Evolutionary conservation across 2,797 vertebrate genomes (phyloP).

Genomic region (Pseudopleuronectes americanus): DNA sequence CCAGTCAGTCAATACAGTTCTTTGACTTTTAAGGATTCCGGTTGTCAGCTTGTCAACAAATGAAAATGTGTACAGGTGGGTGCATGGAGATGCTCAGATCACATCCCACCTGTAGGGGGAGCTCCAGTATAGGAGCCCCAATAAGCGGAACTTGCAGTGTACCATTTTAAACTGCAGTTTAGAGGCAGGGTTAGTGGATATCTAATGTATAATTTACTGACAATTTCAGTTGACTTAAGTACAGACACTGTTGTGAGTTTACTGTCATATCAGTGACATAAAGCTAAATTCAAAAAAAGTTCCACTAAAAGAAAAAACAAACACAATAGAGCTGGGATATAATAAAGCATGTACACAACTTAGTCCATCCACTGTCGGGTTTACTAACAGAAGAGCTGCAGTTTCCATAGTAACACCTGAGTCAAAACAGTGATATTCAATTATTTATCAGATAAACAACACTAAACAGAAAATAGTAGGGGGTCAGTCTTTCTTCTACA

Average conservation of each 20-base stretch:
- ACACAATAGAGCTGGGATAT: neutral
- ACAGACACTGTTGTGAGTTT: neutral
- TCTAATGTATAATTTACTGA: neutral
- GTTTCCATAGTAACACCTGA: conserved; percentile 17
- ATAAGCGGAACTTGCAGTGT: too few species aligned
- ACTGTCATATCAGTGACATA: neutral
- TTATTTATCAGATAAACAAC: neutral
- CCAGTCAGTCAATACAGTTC: too few species aligned
- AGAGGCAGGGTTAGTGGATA: too few species aligned
- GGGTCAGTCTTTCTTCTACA: neutral
- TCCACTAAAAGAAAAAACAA: neutral
- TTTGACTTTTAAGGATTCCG: too few species aligned
- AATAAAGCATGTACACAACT: neutral
- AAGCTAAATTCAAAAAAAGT: neutral
- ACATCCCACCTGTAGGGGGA: too few species aligned
- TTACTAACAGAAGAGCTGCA: neutral
- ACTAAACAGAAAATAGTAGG: neutral
- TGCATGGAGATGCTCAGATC: too few species aligned
- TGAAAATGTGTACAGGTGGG: too few species aligned
- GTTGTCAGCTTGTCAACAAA: too few species aligned
- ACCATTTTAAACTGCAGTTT: too few species aligned
- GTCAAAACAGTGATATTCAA: neutral
- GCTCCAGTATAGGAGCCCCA: too few species aligned
- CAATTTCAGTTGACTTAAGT: neutral
- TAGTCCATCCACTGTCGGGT: neutral